Percentiles rank a stretch among this genome's conserved stretches.
Evolutionary conservation across 1,140 invertebrate genomes (phyloP).

Genomic region (Phenacoccus solenopsis): DNA sequence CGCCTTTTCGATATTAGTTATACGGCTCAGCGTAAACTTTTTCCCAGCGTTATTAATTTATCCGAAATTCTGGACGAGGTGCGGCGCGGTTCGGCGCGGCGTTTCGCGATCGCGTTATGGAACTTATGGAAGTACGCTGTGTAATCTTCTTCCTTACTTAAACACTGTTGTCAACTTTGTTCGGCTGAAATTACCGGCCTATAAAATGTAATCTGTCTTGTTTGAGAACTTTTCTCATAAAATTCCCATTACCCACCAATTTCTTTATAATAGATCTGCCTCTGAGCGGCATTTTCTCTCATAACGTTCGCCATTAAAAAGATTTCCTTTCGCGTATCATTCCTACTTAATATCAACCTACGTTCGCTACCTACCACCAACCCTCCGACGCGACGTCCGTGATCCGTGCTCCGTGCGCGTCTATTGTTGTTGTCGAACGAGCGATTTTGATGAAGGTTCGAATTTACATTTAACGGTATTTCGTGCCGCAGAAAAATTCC

Average conservation of each 20-base stretch:
- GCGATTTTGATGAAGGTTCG: background rate
- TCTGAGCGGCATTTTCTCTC: background rate
- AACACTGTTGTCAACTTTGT: background rate
- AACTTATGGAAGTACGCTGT: too few species aligned
- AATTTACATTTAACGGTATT: background rate
- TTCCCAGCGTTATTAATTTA: too few species aligned
- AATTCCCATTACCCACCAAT: background rate
- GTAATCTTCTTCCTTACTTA: background rate
- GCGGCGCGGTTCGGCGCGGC: background rate
- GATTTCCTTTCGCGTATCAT: background rate
- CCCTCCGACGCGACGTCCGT: too few species aligned
- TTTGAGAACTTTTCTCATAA: conserved; percentile 2
- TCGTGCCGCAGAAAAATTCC: background rate
- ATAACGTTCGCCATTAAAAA: background rate
- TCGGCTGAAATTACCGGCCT: background rate
- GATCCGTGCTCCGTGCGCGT: background rate
- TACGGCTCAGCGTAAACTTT: too few species aligned
- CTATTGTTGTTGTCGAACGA: background rate
- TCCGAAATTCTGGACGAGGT: too few species aligned
- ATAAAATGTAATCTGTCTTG: conserved; percentile 3
- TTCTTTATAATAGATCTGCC: background rate
- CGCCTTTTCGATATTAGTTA: too few species aligned
- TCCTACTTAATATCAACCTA: too few species aligned
- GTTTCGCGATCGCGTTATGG: background rate
- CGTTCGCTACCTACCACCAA: too few species aligned